These are phyloP conservation scores for Caenorhabditis sp. DNA, from an alignment of 2,888 invertebrate species.

Conservation along the genomic window DNA sequence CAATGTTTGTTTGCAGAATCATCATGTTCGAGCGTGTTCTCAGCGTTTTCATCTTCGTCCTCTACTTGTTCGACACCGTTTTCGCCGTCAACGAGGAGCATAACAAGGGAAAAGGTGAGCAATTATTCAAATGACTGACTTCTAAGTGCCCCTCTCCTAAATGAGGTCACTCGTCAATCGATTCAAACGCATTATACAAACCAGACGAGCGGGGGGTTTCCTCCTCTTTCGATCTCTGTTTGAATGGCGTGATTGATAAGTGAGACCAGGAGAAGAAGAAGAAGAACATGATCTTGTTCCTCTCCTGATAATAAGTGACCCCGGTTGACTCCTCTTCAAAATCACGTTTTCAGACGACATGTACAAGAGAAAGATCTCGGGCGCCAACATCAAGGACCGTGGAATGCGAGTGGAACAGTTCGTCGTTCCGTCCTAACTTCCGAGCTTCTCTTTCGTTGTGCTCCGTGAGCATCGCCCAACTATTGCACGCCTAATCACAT, in stretches of 20 bases:
- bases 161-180: constrained; percentile 26
- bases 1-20: constrained; percentile 11
- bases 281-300: too few relatives aligned
- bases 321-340: not conserved
- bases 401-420: constrained; percentile 54
- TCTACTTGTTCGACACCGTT: constrained; percentile 65
- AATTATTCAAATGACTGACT: not conserved
- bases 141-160: not conserved
- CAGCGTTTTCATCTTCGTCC: constrained; percentile 63
- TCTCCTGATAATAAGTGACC: constrained; percentile 10
- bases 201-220: constrained; percentile 7
- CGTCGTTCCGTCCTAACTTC: constrained; percentile 48
- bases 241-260: constrained; percentile 46
- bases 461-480: constrained; percentile 38
- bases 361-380: constrained; percentile 37
- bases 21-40: constrained; percentile 64
- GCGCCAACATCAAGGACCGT: constrained; percentile 42
- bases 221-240: constrained; percentile 32
- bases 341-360: constrained; percentile 38
- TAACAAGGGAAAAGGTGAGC: constrained; percentile 66
- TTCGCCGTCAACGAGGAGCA: constrained; percentile 61
- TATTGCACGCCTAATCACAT: constrained; percentile 40
- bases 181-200: constrained; percentile 8
- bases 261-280: constrained; percentile 41
- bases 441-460: constrained; percentile 2